Conservation (phyloP, 2,888 invertebrate genomes). For the Schizotus pectinicornis region DNA sequence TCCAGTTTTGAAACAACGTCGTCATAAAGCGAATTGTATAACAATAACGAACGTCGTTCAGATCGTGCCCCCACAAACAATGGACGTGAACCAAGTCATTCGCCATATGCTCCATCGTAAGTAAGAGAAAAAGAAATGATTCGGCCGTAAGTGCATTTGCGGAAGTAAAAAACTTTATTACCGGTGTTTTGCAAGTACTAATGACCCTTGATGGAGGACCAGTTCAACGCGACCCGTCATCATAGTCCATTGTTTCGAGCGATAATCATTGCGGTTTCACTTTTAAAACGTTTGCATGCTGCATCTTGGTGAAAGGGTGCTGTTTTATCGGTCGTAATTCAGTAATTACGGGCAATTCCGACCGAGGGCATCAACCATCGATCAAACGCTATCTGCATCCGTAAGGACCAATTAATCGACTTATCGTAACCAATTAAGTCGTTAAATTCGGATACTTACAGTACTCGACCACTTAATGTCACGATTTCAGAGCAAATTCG, state of each 20-base stretch:
- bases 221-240: too few species aligned
- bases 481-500: too few species aligned
- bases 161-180: constrained; percentile 7
- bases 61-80: constrained; percentile 17
- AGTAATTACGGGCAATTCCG: constrained; percentile 1
- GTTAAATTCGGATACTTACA: constrained; percentile 8
- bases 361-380: constrained; percentile 3
- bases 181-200: constrained; percentile 7
- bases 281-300: too few species aligned
- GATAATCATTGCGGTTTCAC: too few species aligned
- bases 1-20: background rate
- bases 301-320: background rate
- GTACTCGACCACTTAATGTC: too few species aligned
- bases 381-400: constrained; percentile 9
- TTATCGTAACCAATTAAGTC: constrained; percentile 11
- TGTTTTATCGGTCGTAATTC: constrained; percentile 2
- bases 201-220: background rate
- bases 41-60: constrained; percentile 9
- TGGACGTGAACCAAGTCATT: constrained; percentile 19
- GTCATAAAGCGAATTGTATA: constrained; percentile 13
- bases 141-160: constrained; percentile 6
- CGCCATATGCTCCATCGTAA: background rate
- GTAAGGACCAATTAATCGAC: constrained; percentile 11
- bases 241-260: too few species aligned
- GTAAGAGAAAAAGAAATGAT: constrained; percentile 2